Evolutionary conservation across 2,797 vertebrate species (phyloP).

Genomic region (Okamejei kenojei): DNA sequence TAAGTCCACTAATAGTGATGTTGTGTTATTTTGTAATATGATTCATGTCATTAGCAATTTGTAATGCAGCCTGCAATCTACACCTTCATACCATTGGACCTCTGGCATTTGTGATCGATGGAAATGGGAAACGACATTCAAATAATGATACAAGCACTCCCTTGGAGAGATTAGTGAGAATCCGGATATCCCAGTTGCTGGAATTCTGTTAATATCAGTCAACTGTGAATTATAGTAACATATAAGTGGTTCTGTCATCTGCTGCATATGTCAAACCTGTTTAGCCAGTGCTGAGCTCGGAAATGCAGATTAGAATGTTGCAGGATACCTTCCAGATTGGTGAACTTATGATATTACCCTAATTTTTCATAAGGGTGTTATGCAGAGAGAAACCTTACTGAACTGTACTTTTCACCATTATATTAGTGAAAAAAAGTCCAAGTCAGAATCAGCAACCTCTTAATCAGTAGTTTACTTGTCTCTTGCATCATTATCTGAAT

Average conservation of each 20-base stretch:
- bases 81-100: not conserved
- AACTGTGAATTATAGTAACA: not conserved
- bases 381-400: not conserved
- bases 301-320: not conserved
- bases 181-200: not conserved
- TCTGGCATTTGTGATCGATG: not conserved
- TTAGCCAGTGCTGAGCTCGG: not conserved
- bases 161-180: not conserved
- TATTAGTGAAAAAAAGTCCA: not conserved
- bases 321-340: not conserved
- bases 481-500: not conserved
- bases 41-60: no score
- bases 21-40: not conserved
- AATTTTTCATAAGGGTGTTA: not conserved
- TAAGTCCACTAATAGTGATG: not conserved
- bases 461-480: not conserved
- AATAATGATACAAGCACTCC: no score
- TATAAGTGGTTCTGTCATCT: not conserved
- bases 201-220: not conserved
- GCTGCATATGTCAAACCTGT: not conserved
- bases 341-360: not conserved
- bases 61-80: not conserved
- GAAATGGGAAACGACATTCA: not conserved
- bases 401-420: not conserved
- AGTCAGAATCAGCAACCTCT: not conserved